A percentile compares a stretch with the other conserved stretches of the same genome.
These are phyloP conservation scores for Caenorhabditis sp. DNA, from an alignment of 2,888 invertebrate genomes.

Conservation along the genomic window DNA sequence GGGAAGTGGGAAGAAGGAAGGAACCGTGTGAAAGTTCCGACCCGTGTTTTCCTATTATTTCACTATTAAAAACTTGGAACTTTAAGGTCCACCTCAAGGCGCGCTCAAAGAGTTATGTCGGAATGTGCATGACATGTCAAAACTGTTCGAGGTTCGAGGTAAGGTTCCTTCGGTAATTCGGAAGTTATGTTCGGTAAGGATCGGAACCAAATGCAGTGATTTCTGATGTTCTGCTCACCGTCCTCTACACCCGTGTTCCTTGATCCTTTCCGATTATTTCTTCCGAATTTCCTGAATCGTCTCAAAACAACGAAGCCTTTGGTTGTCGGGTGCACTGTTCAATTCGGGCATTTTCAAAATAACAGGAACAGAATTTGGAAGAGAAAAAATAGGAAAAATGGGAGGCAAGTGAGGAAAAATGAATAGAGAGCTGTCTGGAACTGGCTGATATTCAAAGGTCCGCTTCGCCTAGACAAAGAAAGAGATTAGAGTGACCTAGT, in stretches of 20 bases:
- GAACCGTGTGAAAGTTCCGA: slow-evolving; percentile 19
- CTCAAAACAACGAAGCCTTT: neutral
- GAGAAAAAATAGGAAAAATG: neutral
- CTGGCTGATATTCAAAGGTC: neutral
- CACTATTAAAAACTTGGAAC: slow-evolving; percentile 2
- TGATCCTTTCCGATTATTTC: neutral
- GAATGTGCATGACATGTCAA: no score
- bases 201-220: no score
- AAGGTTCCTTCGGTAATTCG: no score
- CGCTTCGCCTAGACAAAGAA: slow-evolving; percentile 1
- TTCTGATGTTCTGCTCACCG: neutral
- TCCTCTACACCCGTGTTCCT: neutral
- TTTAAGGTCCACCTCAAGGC: no score
- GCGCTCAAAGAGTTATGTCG: no score
- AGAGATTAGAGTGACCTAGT: slow-evolving; percentile 29
- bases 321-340: neutral
- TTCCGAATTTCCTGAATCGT: neutral
- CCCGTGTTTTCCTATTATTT: neutral
- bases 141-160: no score
- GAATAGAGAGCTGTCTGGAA: slow-evolving; percentile 6
- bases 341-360: neutral
- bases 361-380: neutral
- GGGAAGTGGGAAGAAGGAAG: slow-evolving; percentile 2
- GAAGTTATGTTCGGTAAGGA: no score
- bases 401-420: slow-evolving; percentile 1